phyloP scores from a whole-genome alignment of 2,797 vertebrate species.

The Sebastes taczanowskii region DNA sequence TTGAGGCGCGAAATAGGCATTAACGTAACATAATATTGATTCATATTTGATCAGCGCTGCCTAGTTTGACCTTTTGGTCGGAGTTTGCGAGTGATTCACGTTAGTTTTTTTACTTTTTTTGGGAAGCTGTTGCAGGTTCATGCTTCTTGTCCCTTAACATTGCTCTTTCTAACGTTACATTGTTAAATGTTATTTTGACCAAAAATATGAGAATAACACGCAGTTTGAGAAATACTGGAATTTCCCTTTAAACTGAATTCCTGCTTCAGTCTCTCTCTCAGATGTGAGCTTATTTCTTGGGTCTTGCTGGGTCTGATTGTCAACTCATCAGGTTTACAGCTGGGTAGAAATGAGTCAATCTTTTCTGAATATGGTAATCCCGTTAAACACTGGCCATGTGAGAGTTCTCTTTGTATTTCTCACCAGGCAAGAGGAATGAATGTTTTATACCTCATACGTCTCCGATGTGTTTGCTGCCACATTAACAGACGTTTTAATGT shows the following conservation, averaged over 20 bases:
- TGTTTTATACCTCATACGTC: constrained; percentile 46
- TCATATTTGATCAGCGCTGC: too few species aligned
- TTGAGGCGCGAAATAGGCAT: fast-evolving
- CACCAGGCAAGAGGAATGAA: constrained; percentile 40
- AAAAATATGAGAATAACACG: background rate
- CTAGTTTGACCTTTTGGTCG: too few species aligned
- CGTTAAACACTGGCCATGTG: constrained; percentile 60
- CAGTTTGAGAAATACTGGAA: background rate
- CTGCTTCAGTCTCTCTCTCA: constrained; percentile 16
- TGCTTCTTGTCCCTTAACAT: background rate
- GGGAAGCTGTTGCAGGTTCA: background rate
- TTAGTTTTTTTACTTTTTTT: background rate
- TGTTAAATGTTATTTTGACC: background rate
- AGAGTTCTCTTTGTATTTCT: constrained; percentile 48
- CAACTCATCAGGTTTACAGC: constrained; percentile 65
- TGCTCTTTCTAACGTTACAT: too few species aligned
- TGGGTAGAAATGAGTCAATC: constrained; percentile 56
- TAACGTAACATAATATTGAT: too few species aligned
- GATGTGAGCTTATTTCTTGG: constrained; percentile 6
- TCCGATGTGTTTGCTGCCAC: constrained; percentile 9
- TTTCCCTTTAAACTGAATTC: background rate
- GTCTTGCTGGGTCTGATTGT: constrained; percentile 41
- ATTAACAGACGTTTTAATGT: constrained; percentile 22
- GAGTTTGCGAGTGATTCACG: too few species aligned
- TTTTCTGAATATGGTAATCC: constrained; percentile 67